Base-by-base conservation (phyloP, 2,113 vertebrate species). In the Pelodiscus sinensis region DNA sequence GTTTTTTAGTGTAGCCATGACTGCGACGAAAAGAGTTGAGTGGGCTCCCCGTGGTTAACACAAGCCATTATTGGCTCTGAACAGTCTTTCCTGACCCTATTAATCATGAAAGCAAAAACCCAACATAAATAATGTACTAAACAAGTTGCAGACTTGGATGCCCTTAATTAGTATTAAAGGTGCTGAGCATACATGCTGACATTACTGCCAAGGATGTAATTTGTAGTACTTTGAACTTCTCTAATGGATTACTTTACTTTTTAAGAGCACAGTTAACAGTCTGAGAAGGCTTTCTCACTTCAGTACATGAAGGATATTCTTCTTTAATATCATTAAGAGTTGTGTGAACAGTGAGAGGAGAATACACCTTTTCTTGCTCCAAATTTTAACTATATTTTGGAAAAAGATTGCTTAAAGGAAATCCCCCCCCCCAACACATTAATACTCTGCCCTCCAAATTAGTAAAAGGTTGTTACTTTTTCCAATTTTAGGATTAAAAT, bases 41-140 rank as follows among this genome's bases (percentile, higher is more conserved):
- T 75, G 77, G 62, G 90, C 19, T 92, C 91, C 86, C 77, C 85
- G 62, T 50, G 62, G 89, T 90, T 94, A 78, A 83, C 79, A 82
- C 52, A 52, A 50, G 81, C 51, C 3, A 1, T 85, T 91, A 29
- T 7, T 91, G 82, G 78, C 44, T n/a, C 2, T 85, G 68, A 84
- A 55, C 31, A 78, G 65, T 90, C 38, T 87, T 75, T 91, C 83
- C 73, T 8, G 27, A 88, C 19, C 60, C 71, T 29, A 55, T 90
- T 94, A 78, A 88, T 91, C 62, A 65, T 77, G 79, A 89, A 82
- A 95, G 92, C 73, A 51, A 88, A 88, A 84, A 89, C 6, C 9
- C 8, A 82, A 68, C 12, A 2, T 38, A 75, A 85, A 9, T 82
- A 35, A 12, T 55, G 4, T 90, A 5, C 6, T 86, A 88, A 85